Base-by-base conservation (phyloP, 2,113 vertebrate species). In the Scomber japonicus region DNA sequence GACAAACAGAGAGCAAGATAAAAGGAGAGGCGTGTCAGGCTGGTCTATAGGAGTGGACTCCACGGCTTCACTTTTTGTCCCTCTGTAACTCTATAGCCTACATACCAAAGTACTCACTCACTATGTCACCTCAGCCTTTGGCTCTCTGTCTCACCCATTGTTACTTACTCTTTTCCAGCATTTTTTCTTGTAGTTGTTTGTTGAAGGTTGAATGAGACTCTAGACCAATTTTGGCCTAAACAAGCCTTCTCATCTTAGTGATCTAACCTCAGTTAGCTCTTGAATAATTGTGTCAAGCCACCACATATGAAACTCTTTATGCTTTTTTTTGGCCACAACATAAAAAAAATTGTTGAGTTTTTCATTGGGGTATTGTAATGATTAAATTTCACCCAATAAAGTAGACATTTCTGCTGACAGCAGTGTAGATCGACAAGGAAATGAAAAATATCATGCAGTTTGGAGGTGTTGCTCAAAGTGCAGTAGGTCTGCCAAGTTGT, bases 81-180 rank as follows among this genome's bases (percentile, higher is more conserved):
- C 57, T 9, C 46, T 85, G 84, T 85, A 91, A 93, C 80, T 90
- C 80, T 85, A 92, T 89, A 90, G 83, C 60, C 75, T 40, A 71
- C 87, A 90, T 90, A 86, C 90, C 91, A 79, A 70, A 75, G 67
- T 6, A 30, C 68, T 84, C 68, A 24, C 68, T 85, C 74, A 70
- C 57, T 63, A 10, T 70, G 70, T 77, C 82, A 71, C 56, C 71
- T 61, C 44, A 71, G 62, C 56, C 53, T 74, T 65, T 61, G 17
- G 54, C 35, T 70, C 73, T 80, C 48, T 71, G 46, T 66, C 27
- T 79, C 55, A 21, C 45, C 8, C 45, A 5, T 56, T 82, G 71
- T 56, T 27, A 19, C 27, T 54, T 40, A 4, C 8, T 40, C 10
- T 3, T 46, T 82, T 8, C 30, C 40, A 3, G 0, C 46, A 50